Base-by-base conservation (phyloP, 2,113 vertebrate genomes). In the Saccopteryx bilineata region DNA sequence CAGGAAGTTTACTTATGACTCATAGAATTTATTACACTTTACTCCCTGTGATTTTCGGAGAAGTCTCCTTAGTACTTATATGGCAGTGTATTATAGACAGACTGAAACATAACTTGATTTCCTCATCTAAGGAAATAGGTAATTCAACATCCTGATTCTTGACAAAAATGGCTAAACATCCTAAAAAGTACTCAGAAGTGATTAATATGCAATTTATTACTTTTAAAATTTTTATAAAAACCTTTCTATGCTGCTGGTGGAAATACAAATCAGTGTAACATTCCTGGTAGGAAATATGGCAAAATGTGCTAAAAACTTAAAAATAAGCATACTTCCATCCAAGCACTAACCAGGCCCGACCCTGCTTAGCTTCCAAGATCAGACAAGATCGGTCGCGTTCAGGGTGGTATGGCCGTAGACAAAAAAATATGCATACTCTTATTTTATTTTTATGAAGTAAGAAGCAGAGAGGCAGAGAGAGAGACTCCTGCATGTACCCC, bases 301-400 rank as follows among this genome's bases (percentile, higher is more conserved):
- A 85, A 93, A 96, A 96, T 66, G 14, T 91, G 56, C 8, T 91
- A 9, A 61, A 46, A 81, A 86, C 12, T 65, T 87, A 52, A 89
- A 94, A 84, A 95, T 9, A 86, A 5, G 7, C 21, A 65, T 0
- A 4, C 3, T 58, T 39, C 39, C 39, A 39, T 39, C 39, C 39
- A 39, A 39, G 39, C 3, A 39, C 39, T 39, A 39, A 39, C 39
- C 39, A 39, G 39, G 39, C 39, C 39, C 39, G 39, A 39, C 39
- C 39, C 39, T 39, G 39, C 39, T 39, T 39, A 39, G 39, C 39
- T 39, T 39, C 39, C 39, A 3, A 39, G 39, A 39, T 39, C 39
- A 39, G 39, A 39, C 39, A 39, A 39, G 39, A 39, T 39, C 39
- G 3, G 39, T 2, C 39, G 39, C 39, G 39, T 39, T 39, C 39